Base-by-base conservation (phyloP, 2,113 vertebrate genomes). In the Baryphthengus martii region DNA sequence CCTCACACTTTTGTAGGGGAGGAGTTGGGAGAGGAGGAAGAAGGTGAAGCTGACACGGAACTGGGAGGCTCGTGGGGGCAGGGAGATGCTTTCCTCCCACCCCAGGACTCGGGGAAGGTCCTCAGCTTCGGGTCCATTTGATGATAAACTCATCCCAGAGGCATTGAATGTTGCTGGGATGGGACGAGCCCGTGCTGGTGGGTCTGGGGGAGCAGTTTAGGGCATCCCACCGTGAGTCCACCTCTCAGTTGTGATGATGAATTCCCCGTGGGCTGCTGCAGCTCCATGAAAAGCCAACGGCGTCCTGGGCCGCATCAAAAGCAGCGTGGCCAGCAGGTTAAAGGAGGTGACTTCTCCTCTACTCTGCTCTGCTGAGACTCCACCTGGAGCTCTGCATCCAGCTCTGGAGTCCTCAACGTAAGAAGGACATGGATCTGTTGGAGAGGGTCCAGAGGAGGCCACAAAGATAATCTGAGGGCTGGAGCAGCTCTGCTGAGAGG, bases 121-220 rank as follows among this genome's bases (percentile, higher is more conserved):
- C 49, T 50, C 2, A 11, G 49, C 65, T 81, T 56, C 61, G 91
- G 35, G 66, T n/a, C 7, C 2, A 1, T 23, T 3, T 23, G 68
- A 31, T 11, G 8, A 15, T 29, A 18, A 93, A 31, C 50, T 49
- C 37, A 39, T 14, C 40, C 50, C 56, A 21, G 75, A n/a, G 74
- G 0, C 0, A 39, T 2, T 5, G 16, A 59, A 25, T 24, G 13
- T 16, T 35, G 39, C 39, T 56, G 85, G 91, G 67, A 20, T 0
- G 14, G 58, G 49, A 6, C 13, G 9, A 29, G 37, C 15, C 62
- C 0, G 0, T 40, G 68, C 77, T 81, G 85, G 68, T 35, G 11
- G 82, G 39, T 24, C 55, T 37, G 79, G 20, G 56, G 8, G 75
- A 42, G 4, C 25, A 8, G 1, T 7, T 7, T 3, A n/a, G 79